A percentile compares a stretch with the other conserved stretches of the same genome.
Evolutionary conservation across 1,140 invertebrate genomes (phyloP).

Genomic region (Bicyclus anynana): DNA sequence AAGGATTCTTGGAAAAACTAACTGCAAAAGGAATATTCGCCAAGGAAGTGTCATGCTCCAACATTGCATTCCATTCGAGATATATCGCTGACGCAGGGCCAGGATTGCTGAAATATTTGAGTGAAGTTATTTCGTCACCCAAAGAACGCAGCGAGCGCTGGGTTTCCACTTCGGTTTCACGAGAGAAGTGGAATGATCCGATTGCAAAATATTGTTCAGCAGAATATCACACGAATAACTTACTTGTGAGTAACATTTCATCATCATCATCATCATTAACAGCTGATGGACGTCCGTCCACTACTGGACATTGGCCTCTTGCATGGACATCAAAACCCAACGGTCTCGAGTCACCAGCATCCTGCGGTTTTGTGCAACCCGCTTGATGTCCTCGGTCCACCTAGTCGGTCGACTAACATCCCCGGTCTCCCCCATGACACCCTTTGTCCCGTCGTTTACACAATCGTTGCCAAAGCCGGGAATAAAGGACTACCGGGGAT

Average conservation of each 20-base stretch:
- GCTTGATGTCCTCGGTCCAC: too few species aligned
- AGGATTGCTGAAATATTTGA: slow-evolving; percentile 82
- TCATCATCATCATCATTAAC: neutral
- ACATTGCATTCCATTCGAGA: slow-evolving; percentile 91
- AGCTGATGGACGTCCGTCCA: too few species aligned
- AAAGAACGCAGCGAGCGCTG: slow-evolving; percentile 85
- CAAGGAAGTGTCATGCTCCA: slow-evolving; percentile 85
- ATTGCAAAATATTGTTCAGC: slow-evolving; percentile 84
- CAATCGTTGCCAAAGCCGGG: too few species aligned
- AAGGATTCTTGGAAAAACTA: slow-evolving; percentile 81
- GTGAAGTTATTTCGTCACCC: slow-evolving; percentile 81
- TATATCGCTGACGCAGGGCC: slow-evolving; percentile 85
- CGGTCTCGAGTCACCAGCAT: too few species aligned
- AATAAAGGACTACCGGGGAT: too few species aligned
- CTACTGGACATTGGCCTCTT: too few species aligned
- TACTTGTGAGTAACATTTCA: slow-evolving; percentile 70
- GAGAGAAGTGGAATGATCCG: slow-evolving; percentile 82
- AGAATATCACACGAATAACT: slow-evolving; percentile 94
- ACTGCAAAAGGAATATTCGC: slow-evolving; percentile 87
- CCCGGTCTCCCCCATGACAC: too few species aligned
- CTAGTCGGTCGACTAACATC: too few species aligned
- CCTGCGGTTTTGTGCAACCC: too few species aligned
- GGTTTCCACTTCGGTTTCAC: slow-evolving; percentile 90
- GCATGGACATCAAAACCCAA: too few species aligned
- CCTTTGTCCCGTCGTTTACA: too few species aligned